These are phyloP conservation scores for Macquaria ambigua DNA, from an alignment of 2,113 vertebrate species.

Conservation along the genomic window DNA sequence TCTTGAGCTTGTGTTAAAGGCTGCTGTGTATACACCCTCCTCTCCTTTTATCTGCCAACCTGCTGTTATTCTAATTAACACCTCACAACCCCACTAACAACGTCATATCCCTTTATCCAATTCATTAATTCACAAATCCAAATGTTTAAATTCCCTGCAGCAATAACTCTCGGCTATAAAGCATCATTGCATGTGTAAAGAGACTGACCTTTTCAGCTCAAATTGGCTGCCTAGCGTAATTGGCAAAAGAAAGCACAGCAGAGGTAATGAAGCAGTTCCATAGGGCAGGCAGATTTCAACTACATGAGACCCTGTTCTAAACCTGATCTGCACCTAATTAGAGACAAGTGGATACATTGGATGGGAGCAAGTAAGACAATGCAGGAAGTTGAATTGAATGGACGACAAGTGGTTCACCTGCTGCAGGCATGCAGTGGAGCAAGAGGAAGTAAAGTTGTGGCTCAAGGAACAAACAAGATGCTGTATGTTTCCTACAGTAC, in stretches of 20 bases:
- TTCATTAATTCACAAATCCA: constrained; percentile 33
- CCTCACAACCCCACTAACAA: constrained; percentile 11
- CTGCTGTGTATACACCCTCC: not conserved
- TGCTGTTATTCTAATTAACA: constrained; percentile 36
- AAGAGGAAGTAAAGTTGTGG: not conserved
- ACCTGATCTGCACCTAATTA: constrained; percentile 7
- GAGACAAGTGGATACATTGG: not conserved
- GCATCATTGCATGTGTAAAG: constrained; percentile 29
- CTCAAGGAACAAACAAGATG: not conserved
- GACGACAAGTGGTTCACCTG: not conserved
- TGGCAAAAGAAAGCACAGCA: constrained; percentile 34
- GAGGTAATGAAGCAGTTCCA: constrained; percentile 34
- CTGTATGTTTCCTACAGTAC: not conserved
- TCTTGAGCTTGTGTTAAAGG: constrained; percentile 13
- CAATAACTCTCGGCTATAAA: constrained; percentile 26
- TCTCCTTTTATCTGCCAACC: constrained; percentile 7
- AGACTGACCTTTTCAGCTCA: constrained; percentile 53
- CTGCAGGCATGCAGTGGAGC: not conserved
- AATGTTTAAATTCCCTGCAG: constrained; percentile 32
- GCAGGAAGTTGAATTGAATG: not conserved
- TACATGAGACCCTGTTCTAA: not conserved
- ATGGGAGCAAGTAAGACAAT: not conserved
- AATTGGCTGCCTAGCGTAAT: constrained; percentile 35
- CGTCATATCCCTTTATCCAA: constrained; percentile 20
- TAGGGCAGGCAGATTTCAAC: not conserved